Percentiles rank a stretch among this genome's conserved stretches.
phyloP scores from a whole-genome alignment of 2,113 vertebrate genomes.

The Vicugna pacos region DNA sequence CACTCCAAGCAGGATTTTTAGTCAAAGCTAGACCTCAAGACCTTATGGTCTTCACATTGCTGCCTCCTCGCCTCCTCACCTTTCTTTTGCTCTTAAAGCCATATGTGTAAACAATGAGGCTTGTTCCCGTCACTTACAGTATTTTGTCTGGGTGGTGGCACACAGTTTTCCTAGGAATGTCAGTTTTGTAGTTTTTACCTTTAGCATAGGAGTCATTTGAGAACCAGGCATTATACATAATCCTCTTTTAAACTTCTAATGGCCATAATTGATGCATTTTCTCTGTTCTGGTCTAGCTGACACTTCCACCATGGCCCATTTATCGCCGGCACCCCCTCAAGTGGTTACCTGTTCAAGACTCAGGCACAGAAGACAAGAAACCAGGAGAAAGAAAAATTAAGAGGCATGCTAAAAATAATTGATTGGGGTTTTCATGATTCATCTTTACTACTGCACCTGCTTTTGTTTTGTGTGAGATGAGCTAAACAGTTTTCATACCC shows the following conservation, averaged over 20 bases:
- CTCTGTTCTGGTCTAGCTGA: conserved; percentile 89
- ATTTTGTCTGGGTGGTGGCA: not conserved
- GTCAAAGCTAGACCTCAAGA: not conserved
- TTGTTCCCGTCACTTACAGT: not conserved
- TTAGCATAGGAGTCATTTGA: conserved; percentile 32
- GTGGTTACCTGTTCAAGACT: conserved; percentile 94
- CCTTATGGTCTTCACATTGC: not conserved
- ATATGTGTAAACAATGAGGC: not conserved
- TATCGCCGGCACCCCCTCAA: conserved; percentile 94
- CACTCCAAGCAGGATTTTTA: not conserved
- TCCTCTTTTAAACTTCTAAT: conserved; percentile 1
- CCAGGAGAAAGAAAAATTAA: conserved; percentile 93
- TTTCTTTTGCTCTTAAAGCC: not conserved
- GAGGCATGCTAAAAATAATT: conserved; percentile 93
- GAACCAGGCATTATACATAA: not conserved
- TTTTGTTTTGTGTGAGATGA: conserved; percentile 64
- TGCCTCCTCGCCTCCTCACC: not conserved
- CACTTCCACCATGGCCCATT: conserved; percentile 97
- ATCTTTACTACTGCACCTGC: conserved; percentile 46
- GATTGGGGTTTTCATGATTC: conserved; percentile 57
- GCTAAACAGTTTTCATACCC: conserved; percentile 62
- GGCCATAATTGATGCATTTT: not conserved
- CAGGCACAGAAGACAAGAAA: conserved; percentile 92
- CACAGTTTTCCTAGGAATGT: not conserved
- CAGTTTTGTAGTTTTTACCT: not conserved